Base-by-base conservation (phyloP, 92 coral and sea anemone genomes). In the Diadumene lineata region DNA sequence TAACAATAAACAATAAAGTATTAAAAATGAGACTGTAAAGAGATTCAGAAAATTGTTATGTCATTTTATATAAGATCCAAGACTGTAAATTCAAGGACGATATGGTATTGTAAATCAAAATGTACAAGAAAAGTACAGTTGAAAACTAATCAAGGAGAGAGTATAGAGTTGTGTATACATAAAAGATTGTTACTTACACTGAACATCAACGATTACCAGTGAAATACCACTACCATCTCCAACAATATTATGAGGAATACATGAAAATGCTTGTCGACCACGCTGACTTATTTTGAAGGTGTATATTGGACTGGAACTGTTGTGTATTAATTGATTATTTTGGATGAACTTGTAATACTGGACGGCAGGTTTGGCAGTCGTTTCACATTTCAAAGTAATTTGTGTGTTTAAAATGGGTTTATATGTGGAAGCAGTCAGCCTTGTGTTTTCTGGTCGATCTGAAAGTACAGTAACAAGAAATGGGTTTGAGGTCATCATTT, bases 381-480 rank as follows among this genome's bases (percentile, higher is more conserved):
- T 44, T 1, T 13, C 17, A 61, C 75, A 70, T 11, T 56, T 17
- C 62, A 70, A 31, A 9, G 43, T 53, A 28, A 70, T 31, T 1
- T 48, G 7, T 29, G 44, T 34, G 18, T 23, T 22, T 2, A 50
- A 27, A 50, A 31, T 24, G 9, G 43, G 58, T 30, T 1, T 23
- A 17, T 18, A 22, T 0, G 11, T 50, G 51, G 75, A 70, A 6
- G 62, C 18, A 56, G 62, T 48, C 43, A 70, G 21, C 11, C 2
- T 48, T 2, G 75, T 70, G 16, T 31, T 53, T 34, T 70, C 75
- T 30, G 75, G 75, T 50, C 28, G 48, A 53, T 70, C 75, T 70
- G 16, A 21, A 48, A 48, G 6, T 6, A 18, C 32, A 8, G 21
- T 31, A 64, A 23, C 21, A 33, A 3, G 24, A 7, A 3, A 56